These are phyloP conservation scores for Anagrus nilaparvatae DNA, from an alignment of 1,140 invertebrate species.

Conservation along the genomic window DNA sequence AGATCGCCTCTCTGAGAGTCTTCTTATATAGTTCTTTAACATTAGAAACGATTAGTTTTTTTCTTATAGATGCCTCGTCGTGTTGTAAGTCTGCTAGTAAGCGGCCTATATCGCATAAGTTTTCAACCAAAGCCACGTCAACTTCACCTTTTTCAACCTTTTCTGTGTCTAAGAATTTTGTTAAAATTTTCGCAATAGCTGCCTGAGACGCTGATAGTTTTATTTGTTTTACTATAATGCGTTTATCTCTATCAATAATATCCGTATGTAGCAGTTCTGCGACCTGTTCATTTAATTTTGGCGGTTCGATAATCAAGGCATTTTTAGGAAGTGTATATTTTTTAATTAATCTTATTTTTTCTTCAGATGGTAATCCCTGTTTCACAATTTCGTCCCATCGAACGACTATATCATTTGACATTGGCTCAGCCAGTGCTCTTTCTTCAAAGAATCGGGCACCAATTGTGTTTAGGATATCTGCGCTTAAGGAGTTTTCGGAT, in stretches of 20 bases:
- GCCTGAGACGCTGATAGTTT: slow-evolving; percentile 8
- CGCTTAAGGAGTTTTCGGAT: no score
- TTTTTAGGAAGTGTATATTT: slow-evolving; percentile 15
- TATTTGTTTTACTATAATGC: slow-evolving; percentile 11
- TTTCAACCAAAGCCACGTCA: slow-evolving; percentile 4
- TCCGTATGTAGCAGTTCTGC: background rate
- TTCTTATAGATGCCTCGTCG: slow-evolving; percentile 17
- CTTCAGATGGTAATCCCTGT: slow-evolving; percentile 9
- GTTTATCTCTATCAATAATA: slow-evolving; percentile 3
- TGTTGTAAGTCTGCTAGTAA: slow-evolving; percentile 18
- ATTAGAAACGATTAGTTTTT: slow-evolving; percentile 16
- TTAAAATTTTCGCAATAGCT: background rate
- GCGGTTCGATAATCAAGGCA: slow-evolving; percentile 12
- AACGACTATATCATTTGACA: background rate
- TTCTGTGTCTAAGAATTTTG: no score
- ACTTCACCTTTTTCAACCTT: no score
- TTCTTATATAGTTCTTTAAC: slow-evolving; percentile 12
- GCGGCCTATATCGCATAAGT: slow-evolving; percentile 11
- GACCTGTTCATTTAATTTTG: slow-evolving; percentile 12
- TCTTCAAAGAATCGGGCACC: no score
- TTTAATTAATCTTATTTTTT: slow-evolving; percentile 6
- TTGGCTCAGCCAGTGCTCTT: no score
- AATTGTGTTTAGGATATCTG: no score
- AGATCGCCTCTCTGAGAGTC: background rate
- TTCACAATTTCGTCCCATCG: slow-evolving; percentile 14